A percentile compares a stretch with the other conserved stretches of the same genome.
Conservation (phyloP, 1,140 invertebrate species). For the Aphidius gifuensis region DNA sequence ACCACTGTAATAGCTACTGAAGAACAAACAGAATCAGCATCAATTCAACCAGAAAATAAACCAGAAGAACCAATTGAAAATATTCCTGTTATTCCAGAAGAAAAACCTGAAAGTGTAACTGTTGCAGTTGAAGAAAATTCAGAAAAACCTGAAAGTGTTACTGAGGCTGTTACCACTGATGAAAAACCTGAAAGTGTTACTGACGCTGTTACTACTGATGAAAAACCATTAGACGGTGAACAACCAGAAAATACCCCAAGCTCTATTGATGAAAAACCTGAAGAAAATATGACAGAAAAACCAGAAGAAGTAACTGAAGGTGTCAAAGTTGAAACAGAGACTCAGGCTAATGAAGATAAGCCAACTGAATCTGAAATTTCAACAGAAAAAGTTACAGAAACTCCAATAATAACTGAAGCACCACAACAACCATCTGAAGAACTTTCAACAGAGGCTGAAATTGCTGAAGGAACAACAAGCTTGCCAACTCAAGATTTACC, state of each 20-base stretch:
- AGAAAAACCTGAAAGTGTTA: not conserved
- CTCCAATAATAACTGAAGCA: not conserved
- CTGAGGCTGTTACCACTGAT: not conserved
- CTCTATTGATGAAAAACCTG: slow-evolving; percentile 2
- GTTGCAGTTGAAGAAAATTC: not conserved
- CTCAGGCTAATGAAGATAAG: not conserved
- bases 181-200: slow-evolving; percentile 23
- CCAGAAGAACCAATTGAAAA: not conserved
- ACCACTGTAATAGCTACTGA: not conserved
- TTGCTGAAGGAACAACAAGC: slow-evolving; percentile 15
- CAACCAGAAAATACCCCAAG: slow-evolving; percentile 9
- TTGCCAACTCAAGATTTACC: not conserved
- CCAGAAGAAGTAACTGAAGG: not conserved
- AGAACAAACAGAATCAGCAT: not conserved
- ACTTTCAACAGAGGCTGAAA: not conserved
- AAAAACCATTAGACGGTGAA: slow-evolving; percentile 5
- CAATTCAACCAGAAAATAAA: not conserved
- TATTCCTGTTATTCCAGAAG: not conserved
- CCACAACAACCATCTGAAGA: not conserved
- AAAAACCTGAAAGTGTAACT: not conserved
- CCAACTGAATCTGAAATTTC: slow-evolving; percentile 3
- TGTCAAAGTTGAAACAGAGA: not conserved
- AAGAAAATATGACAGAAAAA: slow-evolving; percentile 16
- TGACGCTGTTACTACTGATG: slow-evolving; percentile 1
- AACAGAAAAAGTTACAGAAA: slow-evolving; percentile 13